These are phyloP conservation scores for Protobothrops flavoviridis DNA, from an alignment of 2,113 vertebrate genomes.

Conservation along the genomic window DNA sequence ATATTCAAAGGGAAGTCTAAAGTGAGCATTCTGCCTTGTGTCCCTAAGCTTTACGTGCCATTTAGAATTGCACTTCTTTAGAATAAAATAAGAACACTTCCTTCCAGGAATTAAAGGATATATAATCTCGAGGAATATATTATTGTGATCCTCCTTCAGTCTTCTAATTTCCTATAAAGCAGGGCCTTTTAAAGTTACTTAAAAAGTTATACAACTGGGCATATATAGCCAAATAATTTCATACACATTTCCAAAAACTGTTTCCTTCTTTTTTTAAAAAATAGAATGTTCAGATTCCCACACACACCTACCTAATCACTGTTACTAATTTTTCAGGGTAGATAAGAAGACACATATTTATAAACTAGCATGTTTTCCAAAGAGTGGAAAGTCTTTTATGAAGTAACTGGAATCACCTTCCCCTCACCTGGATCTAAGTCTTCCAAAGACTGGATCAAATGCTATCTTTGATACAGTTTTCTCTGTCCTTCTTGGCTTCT, in stretches of 20 bases:
- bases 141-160: background rate
- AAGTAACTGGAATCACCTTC: background rate
- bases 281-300: background rate
- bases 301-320: background rate
- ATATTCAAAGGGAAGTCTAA: background rate
- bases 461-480: slow-evolving; percentile 48
- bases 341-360: background rate
- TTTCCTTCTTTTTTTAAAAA: background rate
- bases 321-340: background rate
- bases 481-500: slow-evolving; percentile 51
- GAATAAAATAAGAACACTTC: background rate
- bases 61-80: background rate
- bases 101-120: background rate
- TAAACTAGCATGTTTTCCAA: background rate
- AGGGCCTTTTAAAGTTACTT: background rate
- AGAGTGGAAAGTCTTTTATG: background rate
- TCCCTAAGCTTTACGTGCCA: background rate
- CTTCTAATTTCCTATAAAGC: background rate
- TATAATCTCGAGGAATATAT: background rate
- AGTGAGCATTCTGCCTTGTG: background rate
- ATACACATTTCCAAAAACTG: background rate
- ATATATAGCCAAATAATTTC: background rate
- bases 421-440: background rate
- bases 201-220: background rate
- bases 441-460: slow-evolving; percentile 40